Evolutionary conservation across 2,113 vertebrate genomes (phyloP), one percentile per base, ranked within the genome.

Genomic region (Peromyscus maniculatus): DNA sequence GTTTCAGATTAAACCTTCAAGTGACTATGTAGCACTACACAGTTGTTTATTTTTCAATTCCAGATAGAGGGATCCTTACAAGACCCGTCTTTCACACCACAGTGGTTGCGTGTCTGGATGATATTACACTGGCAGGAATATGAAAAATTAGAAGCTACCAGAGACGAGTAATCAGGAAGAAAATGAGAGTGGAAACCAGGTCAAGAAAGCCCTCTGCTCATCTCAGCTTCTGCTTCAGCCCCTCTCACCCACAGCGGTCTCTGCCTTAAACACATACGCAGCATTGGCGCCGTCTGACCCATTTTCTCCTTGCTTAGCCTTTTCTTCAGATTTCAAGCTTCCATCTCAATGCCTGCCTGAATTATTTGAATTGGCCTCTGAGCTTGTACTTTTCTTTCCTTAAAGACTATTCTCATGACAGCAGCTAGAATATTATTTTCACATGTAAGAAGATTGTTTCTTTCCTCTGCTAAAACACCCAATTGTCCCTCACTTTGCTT

Each of bases 111-210:
- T 83, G 26, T 64, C 83, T 91, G 39, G 19, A 36, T 96, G 88
- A 79, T 69, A 28, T 39, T 93, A 52, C 26, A 72, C 26, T 87
- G 67, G 36, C 16, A 78, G 46, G 24, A 93, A 67, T 67, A 28
- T 33, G 69, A 83, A 91, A 67, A 95, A 84, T 52, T 88, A 78
- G 88, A 91, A 89, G 17, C n/a, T 91, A 72, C 78, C 21, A 72
- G 62, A 59, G 28, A 86, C 62, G 57, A 69, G 36, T 39, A 46
- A 82, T 52, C 1, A 57, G 66, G 62, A 87, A 91, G 12, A 80
- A 43, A 84, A 28, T 31, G 74, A 66, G 8, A 88, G n/a, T 33
- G 10, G 72, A 78, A 89, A 3, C 5, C 28, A 84, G 69, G 31
- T 83, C 7, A 39, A 78, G 33, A 12, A 59, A 91, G n/a, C 2